Conservation (phyloP, 2,797 vertebrate species). For the Anguilla anguilla region DNA sequence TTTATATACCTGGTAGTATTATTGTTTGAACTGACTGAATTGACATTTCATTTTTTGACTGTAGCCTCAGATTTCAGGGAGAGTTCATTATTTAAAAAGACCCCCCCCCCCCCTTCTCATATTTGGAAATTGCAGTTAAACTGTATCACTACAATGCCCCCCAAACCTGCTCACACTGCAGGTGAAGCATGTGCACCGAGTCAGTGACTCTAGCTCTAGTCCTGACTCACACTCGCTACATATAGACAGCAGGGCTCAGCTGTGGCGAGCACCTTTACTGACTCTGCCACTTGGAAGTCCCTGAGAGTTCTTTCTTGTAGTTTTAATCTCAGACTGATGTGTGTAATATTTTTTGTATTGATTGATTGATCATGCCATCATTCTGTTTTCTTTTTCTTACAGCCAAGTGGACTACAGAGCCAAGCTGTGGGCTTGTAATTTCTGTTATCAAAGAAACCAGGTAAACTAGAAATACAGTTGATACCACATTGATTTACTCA, state of each 20-base stretch:
- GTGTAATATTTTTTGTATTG: background rate
- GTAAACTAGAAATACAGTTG: conserved; percentile 60
- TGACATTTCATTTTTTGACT: too few species aligned
- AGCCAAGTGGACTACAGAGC: conserved; percentile 98
- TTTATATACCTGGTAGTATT: too few species aligned
- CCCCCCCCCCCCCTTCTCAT: background rate
- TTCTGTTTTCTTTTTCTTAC: conserved; percentile 32
- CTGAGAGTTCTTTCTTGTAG: background rate
- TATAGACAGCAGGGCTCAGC: background rate
- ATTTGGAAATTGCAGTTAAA: background rate
- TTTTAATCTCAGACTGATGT: background rate
- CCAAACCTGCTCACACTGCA: background rate
- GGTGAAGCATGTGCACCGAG: background rate
- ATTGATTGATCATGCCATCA: background rate
- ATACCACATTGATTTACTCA: background rate
- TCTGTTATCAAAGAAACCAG: conserved; percentile 98
- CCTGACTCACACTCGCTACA: background rate
- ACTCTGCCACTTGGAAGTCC: background rate
- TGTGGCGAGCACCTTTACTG: background rate
- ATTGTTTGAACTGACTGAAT: too few species aligned
- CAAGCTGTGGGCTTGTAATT: conserved; percentile 98
- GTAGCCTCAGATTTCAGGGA: too few species aligned
- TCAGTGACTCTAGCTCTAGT: background rate
- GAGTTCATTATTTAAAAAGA: too few species aligned
- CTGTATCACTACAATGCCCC: background rate